Evolutionary conservation across 2,113 vertebrate species (phyloP).

Genomic region (Merops nubicus): DNA sequence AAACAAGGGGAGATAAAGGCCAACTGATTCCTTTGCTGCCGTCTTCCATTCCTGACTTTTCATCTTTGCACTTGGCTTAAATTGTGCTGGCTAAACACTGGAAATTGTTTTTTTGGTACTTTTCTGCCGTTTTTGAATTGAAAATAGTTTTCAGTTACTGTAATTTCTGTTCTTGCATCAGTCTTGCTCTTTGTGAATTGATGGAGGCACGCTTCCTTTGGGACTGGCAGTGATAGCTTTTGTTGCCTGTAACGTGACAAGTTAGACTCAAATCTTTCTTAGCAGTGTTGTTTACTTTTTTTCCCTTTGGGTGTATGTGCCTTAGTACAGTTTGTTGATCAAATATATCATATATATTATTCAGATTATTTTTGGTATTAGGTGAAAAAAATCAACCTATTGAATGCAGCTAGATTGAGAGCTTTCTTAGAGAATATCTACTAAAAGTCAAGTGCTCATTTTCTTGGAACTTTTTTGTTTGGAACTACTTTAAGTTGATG

Average conservation of each 20-base stretch:
- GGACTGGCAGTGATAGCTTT: neutral
- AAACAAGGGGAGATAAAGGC: neutral
- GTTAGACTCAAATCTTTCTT: neutral
- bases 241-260: neutral
- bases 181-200: neutral
- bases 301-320: neutral
- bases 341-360: neutral
- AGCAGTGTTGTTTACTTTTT: neutral
- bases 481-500: neutral
- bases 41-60: neutral
- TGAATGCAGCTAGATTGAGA: neutral
- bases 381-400: neutral
- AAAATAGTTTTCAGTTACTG: neutral
- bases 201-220: neutral
- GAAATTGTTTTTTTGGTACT: neutral
- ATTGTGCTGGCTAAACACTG: neutral
- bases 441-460: neutral
- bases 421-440: neutral
- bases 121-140: neutral
- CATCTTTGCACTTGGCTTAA: neutral
- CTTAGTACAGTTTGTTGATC: neutral
- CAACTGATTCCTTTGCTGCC: neutral
- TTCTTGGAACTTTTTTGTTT: neutral
- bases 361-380: neutral
- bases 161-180: neutral